Percentiles rank a stretch among this genome's conserved stretches.
These are phyloP conservation scores for Scyliorhinus canicula DNA, from an alignment of 2,797 vertebrate genomes.

Conservation along the genomic window DNA sequence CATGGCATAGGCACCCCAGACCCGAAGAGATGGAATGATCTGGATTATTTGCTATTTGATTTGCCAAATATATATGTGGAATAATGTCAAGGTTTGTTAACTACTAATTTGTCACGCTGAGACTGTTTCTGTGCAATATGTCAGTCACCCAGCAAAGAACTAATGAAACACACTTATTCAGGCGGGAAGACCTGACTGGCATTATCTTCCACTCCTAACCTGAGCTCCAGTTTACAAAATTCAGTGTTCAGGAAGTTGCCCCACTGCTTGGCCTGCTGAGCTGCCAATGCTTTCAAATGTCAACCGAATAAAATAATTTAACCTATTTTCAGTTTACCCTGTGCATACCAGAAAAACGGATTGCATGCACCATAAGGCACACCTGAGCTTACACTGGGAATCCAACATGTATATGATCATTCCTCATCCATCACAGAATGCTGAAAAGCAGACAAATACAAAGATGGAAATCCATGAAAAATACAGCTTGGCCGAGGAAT, in stretches of 20 bases:
- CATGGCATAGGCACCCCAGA: not conserved
- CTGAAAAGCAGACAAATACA: not conserved
- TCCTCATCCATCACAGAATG: not conserved
- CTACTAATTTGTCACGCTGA: not conserved
- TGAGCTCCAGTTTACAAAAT: not conserved
- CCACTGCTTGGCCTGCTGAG: not conserved
- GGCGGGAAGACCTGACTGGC: not conserved
- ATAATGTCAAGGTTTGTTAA: not conserved
- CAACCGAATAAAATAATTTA: not conserved
- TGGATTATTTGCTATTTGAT: not conserved
- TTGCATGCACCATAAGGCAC: not conserved
- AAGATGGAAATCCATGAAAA: not conserved
- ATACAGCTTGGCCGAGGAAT: not conserved
- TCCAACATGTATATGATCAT: not conserved
- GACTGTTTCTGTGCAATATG: not conserved
- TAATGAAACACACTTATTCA: not conserved
- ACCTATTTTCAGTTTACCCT: not conserved
- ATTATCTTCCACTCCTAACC: not conserved
- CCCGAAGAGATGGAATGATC: not conserved
- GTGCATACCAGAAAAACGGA: not conserved
- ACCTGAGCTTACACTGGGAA: not conserved
- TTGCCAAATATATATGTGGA: not conserved
- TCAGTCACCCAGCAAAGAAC: not conserved
- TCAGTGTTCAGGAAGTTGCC: not conserved
- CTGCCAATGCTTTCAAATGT: not conserved